Evolutionary conservation across 2,113 vertebrate genomes (phyloP), one percentile per base, ranked within the genome.

Genomic region (Rhodinocichla rosea): DNA sequence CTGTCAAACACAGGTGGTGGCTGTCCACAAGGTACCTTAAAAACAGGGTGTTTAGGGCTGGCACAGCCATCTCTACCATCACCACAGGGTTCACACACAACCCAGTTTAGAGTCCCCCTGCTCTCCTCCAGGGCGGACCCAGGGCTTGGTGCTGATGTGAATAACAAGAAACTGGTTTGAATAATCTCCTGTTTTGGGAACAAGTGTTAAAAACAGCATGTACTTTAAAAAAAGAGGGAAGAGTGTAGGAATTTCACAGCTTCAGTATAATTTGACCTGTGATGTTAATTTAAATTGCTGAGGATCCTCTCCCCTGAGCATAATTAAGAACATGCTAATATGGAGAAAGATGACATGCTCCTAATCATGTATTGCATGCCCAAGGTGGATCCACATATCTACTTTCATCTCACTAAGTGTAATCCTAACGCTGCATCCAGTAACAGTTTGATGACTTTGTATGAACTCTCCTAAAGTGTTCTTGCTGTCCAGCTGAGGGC

Each of bases 361-460:
- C 47, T 63, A 23, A 62, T 33, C 26, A 15, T 1, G 8, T 2
- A 1, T 24, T 56, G 28, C 33, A 23, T 35, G n/a, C 22, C 69
- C 9, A 24, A 64, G 33, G 28, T 68, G 39, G 20, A 76, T 64
- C 62, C 57, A 32, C 2, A 3, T 22, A 56, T 33, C 53, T 78
- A 2, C 40, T 88, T 68, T 85, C 6, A 2, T 53, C 37, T 68
- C 52, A 39, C 40, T 21, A 67, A 23, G 32, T 44, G 50, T 52
- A 76, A 86, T 60, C 57, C 81, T 80, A 60, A 67, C 2, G 6
- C 24, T 75, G 57, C 62, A 60, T 24, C 40, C 64, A 68, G 35
- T 63, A 64, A 32, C 23, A 33, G 9, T 44, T 65, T 2, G 5
- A 70, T 0, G 0, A 13, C 28, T 39, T 55, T 37, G 9, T 55